These are phyloP conservation scores for Neelides sp. DNA, from an alignment of 1,140 invertebrate species.

Conservation along the genomic window DNA sequence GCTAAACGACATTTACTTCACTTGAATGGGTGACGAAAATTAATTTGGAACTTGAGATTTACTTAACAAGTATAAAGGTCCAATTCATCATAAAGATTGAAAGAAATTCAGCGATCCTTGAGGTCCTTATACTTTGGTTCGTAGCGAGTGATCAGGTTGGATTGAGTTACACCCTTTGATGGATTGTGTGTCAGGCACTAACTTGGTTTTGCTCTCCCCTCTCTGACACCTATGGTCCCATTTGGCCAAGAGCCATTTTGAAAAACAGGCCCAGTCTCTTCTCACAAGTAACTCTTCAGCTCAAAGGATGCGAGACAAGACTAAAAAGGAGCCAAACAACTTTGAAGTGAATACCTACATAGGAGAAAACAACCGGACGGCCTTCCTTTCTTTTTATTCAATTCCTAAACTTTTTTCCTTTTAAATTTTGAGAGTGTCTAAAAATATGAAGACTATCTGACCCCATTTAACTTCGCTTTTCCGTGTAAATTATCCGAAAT, in stretches of 20 bases:
- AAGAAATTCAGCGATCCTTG: background rate
- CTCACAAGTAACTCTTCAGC: background rate
- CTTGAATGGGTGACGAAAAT: constrained; percentile 20
- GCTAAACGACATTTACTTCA: no score
- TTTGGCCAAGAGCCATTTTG: constrained; percentile 25
- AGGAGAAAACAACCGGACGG: background rate
- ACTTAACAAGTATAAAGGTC: constrained; percentile 12
- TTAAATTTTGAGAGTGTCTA: no score
- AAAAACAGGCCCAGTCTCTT: no score
- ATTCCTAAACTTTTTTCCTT: no score
- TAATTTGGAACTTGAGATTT: constrained; percentile 22
- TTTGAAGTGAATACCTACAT: background rate
- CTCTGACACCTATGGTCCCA: constrained; percentile 25
- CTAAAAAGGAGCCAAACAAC: background rate
- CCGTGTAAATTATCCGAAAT: no score
- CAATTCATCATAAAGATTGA: constrained; percentile 14
- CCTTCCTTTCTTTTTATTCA: background rate
- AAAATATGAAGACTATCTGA: no score
- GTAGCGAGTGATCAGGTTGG: constrained; percentile 9
- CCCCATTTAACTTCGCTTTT: no score
- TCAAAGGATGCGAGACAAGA: background rate
- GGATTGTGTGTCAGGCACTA: constrained; percentile 28
- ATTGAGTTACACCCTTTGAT: constrained; percentile 22
- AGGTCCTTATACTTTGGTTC: background rate
- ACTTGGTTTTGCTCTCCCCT: constrained; percentile 22